Base-by-base conservation (phyloP, 2,113 vertebrate genomes). In the Amphilophus citrinellus region DNA sequence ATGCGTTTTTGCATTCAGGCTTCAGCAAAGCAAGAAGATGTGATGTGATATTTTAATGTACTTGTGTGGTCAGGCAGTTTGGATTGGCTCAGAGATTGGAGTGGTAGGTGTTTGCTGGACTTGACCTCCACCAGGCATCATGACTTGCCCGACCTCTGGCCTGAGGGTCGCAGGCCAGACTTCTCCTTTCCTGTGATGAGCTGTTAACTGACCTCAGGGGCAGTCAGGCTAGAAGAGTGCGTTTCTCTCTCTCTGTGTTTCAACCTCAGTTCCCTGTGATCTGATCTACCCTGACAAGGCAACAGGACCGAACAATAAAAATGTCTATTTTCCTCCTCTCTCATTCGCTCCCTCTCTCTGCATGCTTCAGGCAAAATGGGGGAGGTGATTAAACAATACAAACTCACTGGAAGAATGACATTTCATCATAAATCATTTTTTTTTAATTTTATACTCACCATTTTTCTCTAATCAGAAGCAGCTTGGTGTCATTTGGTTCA, bases 261-360 rank as follows among this genome's bases (percentile, higher is more conserved):
- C 56, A 83, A 83, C 81, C 77, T 91, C 82, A 32, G 77, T 35
- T 59, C 20, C 37, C 24, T 63, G 61, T 91, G 92, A 94, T 90
- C 44, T 93, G 86, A 95, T 93, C 86, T 63, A 80, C 53, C 61
- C 85, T 91, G 93, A 93, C 93, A 94, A 75, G 83, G 79, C 84
- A 90, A 92, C 81, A 91, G 78, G 79, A 86, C 90, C 8, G 5
- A 89, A 93, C 83, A 91, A 93, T 90, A 88, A 83, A 93, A 89
- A 92, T 82, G 80, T 88, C 80, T 85, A 88, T 92, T 92, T 84
- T 90, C 73, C 77, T 81, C 84, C 76, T 58, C 50, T 80, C 60
- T 71, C 76, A 37, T 79, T 77, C 22, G 10, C 60, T 90, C 24
- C 77, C 56, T 83, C 71, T 81, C 68, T 80, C 30, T 79, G 77